phyloP scores from a whole-genome alignment of 2,888 invertebrate species.

The Aphodius granarius region DNA sequence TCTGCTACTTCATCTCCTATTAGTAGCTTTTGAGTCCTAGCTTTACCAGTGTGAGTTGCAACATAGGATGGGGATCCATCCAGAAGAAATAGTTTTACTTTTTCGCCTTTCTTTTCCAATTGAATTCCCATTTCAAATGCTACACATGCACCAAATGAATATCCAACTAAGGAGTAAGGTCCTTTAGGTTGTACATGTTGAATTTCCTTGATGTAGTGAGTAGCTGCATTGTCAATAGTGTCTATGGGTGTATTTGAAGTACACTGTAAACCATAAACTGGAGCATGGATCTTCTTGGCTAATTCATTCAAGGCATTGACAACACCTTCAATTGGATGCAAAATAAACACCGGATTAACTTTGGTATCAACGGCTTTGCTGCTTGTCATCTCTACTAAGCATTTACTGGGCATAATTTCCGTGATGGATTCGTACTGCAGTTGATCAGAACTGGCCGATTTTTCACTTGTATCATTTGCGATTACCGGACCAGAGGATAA shows the following conservation, averaged over 20 bases:
- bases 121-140: constrained; percentile 94
- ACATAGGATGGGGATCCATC: constrained; percentile 90
- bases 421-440: constrained; percentile 58
- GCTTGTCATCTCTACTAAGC: constrained; percentile 65
- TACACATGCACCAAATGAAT: constrained; percentile 94
- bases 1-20: constrained; percentile 61
- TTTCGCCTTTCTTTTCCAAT: constrained; percentile 67
- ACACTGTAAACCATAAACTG: constrained; percentile 91
- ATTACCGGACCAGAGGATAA: constrained; percentile 52
- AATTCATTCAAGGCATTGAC: constrained; percentile 71
- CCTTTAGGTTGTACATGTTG: constrained; percentile 75
- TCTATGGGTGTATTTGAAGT: constrained; percentile 73
- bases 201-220: constrained; percentile 72
- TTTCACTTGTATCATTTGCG: constrained; percentile 34
- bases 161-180: constrained; percentile 89
- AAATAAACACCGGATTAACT: constrained; percentile 64
- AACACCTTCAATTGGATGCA: constrained; percentile 90
- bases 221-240: constrained; percentile 72
- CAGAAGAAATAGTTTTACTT: constrained; percentile 71
- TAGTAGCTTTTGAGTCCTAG: constrained; percentile 60
- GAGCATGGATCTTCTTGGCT: constrained; percentile 71
- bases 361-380: constrained; percentile 56
- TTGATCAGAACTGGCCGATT: constrained; percentile 46
- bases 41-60: constrained; percentile 72
- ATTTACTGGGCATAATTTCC: constrained; percentile 76